phyloP scores from a whole-genome alignment of 2,797 vertebrate species.

The Euthynnus affinis region DNA sequence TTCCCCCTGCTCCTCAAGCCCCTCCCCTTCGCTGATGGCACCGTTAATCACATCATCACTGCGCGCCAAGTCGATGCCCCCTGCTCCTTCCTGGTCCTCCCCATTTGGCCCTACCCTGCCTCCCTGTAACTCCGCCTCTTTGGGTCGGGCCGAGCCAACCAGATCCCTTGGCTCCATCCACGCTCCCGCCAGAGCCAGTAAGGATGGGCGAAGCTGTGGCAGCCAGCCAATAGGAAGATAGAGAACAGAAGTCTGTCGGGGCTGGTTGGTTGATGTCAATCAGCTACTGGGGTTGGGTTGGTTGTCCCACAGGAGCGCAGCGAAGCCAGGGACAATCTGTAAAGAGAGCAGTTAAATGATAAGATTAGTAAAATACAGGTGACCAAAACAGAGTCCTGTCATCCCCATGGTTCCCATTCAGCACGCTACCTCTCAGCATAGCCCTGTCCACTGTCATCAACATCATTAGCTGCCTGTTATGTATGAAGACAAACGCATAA shows the following conservation, averaged over 20 bases:
- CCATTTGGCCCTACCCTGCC: constrained; percentile 87
- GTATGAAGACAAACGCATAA: constrained; percentile 56
- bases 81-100: constrained; percentile 76
- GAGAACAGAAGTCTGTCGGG: constrained; percentile 63
- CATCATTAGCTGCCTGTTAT: constrained; percentile 56
- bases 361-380: constrained; percentile 52
- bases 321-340: constrained; percentile 86
- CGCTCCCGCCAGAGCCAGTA: constrained; percentile 82
- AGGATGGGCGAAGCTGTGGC: constrained; percentile 79
- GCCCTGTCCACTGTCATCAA: constrained; percentile 57
- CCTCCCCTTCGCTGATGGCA: constrained; percentile 84
- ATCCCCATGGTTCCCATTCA: constrained; percentile 38
- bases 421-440: constrained; percentile 45
- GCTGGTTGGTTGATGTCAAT: constrained; percentile 64
- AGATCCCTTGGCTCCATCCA: constrained; percentile 97
- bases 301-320: constrained; percentile 82
- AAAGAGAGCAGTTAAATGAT: constrained; percentile 66
- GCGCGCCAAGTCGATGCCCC: constrained; percentile 60
- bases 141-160: constrained; percentile 89
- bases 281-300: constrained; percentile 79
- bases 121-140: constrained; percentile 88
- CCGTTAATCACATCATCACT: constrained; percentile 77
- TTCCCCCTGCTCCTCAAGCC: constrained; percentile 93
- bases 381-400: constrained; percentile 28
- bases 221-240: constrained; percentile 76